phyloP scores from a whole-genome alignment of 2,113 vertebrate species.

The Eptatretus burgeri region DNA sequence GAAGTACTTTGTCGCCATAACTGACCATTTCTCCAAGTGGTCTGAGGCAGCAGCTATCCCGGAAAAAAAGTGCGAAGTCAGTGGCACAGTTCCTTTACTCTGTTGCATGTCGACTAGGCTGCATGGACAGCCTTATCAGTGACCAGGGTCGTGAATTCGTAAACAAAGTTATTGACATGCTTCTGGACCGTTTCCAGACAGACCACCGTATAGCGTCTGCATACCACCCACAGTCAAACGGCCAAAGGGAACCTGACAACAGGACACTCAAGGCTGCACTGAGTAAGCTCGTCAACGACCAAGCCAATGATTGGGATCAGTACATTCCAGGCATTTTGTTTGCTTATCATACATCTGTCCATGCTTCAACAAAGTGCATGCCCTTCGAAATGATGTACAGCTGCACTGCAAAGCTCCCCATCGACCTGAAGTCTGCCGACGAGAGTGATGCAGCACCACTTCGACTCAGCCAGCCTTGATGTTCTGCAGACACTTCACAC shows the following conservation, averaged over 20 bases:
- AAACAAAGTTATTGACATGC: background rate
- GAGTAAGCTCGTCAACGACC: slow-evolving; percentile 2
- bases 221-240: background rate
- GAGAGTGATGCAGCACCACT: background rate
- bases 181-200: background rate
- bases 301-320: background rate
- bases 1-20: background rate
- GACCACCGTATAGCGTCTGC: background rate
- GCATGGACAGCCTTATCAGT: background rate
- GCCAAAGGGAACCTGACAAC: background rate
- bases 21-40: background rate
- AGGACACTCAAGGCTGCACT: background rate
- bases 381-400: background rate
- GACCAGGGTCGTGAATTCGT: background rate
- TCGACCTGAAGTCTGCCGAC: background rate
- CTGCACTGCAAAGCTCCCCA: background rate
- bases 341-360: background rate
- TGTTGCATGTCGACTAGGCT: background rate
- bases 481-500: background rate
- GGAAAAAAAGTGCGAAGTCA: background rate
- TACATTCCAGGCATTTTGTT: background rate
- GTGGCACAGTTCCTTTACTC: background rate
- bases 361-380: background rate
- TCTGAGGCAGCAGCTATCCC: background rate
- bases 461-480: background rate